phyloP scores from a whole-genome alignment of 1,140 invertebrate species.

The Drosophila trapezifrons region DNA sequence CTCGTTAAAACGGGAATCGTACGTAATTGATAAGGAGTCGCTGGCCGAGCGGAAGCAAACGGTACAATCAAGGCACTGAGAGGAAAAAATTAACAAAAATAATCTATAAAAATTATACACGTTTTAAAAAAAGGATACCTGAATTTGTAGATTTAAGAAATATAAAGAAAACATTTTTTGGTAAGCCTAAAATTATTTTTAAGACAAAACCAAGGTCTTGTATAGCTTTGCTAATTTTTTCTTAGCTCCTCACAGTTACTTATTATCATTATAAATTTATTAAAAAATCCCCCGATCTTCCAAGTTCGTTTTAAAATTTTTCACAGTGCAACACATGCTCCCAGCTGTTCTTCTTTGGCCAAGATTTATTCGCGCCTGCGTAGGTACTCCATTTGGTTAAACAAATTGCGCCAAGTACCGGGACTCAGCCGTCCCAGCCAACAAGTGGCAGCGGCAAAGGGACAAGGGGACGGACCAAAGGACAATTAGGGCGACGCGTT shows the following conservation, averaged over 20 bases:
- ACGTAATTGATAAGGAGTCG: conserved; percentile 76
- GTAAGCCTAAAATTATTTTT: background rate
- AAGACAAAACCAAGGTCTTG: background rate
- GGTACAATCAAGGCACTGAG: conserved; percentile 47
- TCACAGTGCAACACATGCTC: conserved; percentile 25
- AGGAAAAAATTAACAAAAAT: background rate
- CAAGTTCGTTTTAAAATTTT: background rate
- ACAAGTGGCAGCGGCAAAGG: conserved; percentile 14
- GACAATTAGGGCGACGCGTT: conserved; percentile 69
- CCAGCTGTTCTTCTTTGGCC: conserved; percentile 17
- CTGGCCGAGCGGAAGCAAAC: conserved; percentile 25
- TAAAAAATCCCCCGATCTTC: rapidly evolving
- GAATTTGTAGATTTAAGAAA: background rate
- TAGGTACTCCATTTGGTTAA: conserved; percentile 60
- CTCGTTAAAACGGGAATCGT: conserved; percentile 81
- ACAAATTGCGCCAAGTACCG: conserved; percentile 69
- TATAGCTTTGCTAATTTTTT: background rate
- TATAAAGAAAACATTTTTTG: too few relatives aligned
- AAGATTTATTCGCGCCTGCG: conserved; percentile 70
- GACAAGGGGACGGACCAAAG: conserved; percentile 32
- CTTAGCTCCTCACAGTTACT: too few relatives aligned
- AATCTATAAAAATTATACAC: rapidly evolving
- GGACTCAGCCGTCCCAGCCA: conserved; percentile 15
- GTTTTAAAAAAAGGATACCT: background rate
- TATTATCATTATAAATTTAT: background rate